These are phyloP conservation scores for Monarcha castaneiventris DNA, from an alignment of 2,113 vertebrate genomes.

Conservation along the genomic window DNA sequence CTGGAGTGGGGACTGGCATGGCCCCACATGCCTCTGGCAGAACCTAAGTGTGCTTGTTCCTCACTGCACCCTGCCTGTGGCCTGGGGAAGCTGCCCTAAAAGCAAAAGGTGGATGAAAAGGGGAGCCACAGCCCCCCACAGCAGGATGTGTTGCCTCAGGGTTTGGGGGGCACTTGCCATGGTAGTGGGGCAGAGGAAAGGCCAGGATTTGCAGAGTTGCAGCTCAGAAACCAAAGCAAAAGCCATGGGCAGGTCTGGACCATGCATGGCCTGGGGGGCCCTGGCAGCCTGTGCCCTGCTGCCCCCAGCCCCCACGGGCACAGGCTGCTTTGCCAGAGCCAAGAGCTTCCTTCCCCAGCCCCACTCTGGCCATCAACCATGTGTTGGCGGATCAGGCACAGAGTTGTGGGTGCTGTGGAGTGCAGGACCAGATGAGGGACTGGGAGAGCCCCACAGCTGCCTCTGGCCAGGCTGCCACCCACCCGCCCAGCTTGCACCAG, in stretches of 20 bases:
- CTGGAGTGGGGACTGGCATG: rapidly evolving
- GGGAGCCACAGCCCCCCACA: neutral
- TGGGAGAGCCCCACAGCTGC: neutral
- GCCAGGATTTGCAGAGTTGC: neutral
- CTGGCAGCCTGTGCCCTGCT: neutral
- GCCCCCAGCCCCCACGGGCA: neutral
- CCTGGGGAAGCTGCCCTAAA: neutral
- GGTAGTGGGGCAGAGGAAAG: neutral
- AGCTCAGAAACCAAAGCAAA: neutral
- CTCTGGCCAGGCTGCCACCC: neutral
- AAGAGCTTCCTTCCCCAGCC: neutral
- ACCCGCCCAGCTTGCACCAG: neutral
- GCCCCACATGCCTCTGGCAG: neutral
- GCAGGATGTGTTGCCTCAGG: neutral
- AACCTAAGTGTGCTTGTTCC: constrained; percentile 17
- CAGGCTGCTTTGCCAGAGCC: neutral
- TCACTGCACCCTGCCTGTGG: neutral
- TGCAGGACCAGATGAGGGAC: neutral
- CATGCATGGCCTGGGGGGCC: neutral
- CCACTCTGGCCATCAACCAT: rapidly evolving
- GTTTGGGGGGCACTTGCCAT: neutral
- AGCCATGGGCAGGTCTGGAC: neutral
- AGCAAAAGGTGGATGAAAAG: neutral
- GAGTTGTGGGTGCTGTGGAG: neutral
- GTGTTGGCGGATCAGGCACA: rapidly evolving